These are phyloP conservation scores for Diachasma alloeum DNA, from an alignment of 1,140 invertebrate species.

Conservation along the genomic window DNA sequence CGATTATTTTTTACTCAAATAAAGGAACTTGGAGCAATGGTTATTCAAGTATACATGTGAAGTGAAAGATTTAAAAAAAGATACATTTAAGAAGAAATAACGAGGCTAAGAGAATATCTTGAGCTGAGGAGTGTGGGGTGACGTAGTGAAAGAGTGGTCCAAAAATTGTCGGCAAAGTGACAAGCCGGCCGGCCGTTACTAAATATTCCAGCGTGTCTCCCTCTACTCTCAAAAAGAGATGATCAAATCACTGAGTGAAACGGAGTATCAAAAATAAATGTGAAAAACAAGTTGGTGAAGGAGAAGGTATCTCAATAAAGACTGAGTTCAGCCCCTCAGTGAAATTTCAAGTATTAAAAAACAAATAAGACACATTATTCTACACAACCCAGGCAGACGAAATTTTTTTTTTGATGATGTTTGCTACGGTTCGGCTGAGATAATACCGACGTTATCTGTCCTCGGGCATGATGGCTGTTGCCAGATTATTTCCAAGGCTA, in stretches of 20 bases:
- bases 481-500: slow-evolving; percentile 44
- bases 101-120: neutral
- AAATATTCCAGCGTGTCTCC: neutral
- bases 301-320: slow-evolving; percentile 3
- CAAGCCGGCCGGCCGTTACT: neutral
- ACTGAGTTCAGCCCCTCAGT: neutral
- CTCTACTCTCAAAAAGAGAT: neutral
- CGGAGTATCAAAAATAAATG: neutral
- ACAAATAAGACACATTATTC: neutral
- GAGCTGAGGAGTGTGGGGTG: neutral
- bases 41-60: neutral
- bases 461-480: slow-evolving; percentile 29
- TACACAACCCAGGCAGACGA: neutral
- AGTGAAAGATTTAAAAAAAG: neutral
- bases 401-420: slow-evolving; percentile 19
- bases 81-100: neutral
- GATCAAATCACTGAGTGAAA: neutral
- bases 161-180: neutral
- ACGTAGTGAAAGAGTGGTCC: neutral
- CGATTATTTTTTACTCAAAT: neutral
- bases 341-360: neutral
- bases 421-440: slow-evolving; percentile 22
- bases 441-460: slow-evolving; percentile 34
- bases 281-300: neutral
- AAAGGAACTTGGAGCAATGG: neutral